Percentiles rank a stretch among this genome's conserved stretches.
phyloP scores from a whole-genome alignment of 2,113 vertebrate genomes.

The Vidua macroura region DNA sequence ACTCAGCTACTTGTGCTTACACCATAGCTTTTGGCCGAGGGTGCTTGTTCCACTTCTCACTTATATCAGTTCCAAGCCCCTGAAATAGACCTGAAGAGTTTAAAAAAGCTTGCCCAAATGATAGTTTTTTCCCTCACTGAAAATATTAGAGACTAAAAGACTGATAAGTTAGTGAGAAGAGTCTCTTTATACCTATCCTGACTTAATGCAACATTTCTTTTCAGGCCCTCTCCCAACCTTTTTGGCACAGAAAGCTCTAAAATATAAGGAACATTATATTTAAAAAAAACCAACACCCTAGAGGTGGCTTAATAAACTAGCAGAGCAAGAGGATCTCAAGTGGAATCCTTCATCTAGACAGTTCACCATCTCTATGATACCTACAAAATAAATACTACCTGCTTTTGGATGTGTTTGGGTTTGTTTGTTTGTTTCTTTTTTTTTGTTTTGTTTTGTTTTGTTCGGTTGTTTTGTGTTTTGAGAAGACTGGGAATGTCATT shows the following conservation, averaged over 20 bases:
- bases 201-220: not conserved
- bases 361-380: not conserved
- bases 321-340: not conserved
- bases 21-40: fast-evolving
- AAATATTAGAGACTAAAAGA: not conserved
- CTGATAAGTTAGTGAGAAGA: not conserved
- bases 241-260: not conserved
- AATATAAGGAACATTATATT: not conserved
- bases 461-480: not conserved
- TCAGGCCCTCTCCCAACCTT: not conserved
- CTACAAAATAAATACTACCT: not conserved
- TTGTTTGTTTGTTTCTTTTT: not conserved
- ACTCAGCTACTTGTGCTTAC: not conserved
- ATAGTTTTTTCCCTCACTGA: not conserved
- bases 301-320: not conserved
- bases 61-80: not conserved
- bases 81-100: not conserved
- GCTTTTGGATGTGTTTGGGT: not conserved
- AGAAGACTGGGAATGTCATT: not conserved
- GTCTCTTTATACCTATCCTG: not conserved
- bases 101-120: not conserved
- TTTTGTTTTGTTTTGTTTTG: too few relatives aligned
- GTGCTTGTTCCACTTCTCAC: not conserved
- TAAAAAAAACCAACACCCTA: not conserved
- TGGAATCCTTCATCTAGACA: not conserved